Evolutionary conservation across 2,797 vertebrate species (phyloP).

Genomic region (Cossypha dichroa): DNA sequence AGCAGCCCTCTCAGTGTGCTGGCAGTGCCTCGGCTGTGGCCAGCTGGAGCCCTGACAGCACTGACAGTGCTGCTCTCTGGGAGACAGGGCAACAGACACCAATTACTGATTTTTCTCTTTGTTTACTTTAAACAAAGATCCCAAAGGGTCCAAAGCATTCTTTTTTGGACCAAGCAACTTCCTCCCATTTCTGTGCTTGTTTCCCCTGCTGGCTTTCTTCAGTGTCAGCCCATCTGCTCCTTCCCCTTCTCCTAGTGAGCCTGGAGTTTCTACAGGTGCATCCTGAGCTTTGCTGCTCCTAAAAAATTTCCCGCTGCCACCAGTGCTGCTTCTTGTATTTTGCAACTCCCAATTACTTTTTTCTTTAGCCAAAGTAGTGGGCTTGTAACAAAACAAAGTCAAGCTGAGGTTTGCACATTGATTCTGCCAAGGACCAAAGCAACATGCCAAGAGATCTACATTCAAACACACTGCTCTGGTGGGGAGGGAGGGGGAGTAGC

Average conservation of each 20-base stretch:
- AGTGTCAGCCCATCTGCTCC: conserved; percentile 1
- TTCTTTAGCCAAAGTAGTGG: not conserved
- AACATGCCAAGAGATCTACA: rapidly evolving
- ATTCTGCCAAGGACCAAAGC: not conserved
- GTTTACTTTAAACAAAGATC: not conserved
- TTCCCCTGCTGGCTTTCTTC: not conserved
- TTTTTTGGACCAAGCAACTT: not conserved
- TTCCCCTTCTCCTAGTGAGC: not conserved
- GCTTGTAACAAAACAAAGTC: not conserved
- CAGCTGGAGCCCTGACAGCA: not conserved
- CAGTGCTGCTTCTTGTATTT: not conserved
- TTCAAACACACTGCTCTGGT: not conserved
- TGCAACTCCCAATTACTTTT: not conserved
- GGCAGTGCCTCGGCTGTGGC: rapidly evolving
- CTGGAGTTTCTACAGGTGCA: not conserved
- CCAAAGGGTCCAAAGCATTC: not conserved
- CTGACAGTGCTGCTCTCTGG: not conserved
- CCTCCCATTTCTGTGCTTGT: not conserved
- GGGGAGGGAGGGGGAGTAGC: not conserved
- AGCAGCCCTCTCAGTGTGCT: not conserved
- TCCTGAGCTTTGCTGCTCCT: not conserved
- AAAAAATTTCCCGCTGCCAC: not conserved
- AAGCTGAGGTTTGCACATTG: not conserved
- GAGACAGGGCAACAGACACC: not conserved
- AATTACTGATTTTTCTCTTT: not conserved